Evolutionary conservation across 1,140 invertebrate genomes (phyloP), one percentile per base, ranked within the genome.

Genomic region (Pogonus chalceus): DNA sequence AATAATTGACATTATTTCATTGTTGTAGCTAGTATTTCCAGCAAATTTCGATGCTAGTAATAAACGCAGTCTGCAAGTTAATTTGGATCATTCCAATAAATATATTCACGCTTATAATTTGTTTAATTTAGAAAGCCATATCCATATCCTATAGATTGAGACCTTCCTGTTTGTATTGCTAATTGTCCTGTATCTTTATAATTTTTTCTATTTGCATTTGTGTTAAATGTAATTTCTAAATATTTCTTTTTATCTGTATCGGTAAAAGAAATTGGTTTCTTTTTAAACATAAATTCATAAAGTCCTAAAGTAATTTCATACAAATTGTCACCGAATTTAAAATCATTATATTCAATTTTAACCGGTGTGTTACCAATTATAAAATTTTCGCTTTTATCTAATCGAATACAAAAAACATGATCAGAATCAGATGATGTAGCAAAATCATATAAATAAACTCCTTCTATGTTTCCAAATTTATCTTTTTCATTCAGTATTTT

Each of bases 1-100:
- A 43, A 43, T 43, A 12, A 43, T 43, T 9, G 37, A 43, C 18
- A 43, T 18, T 43, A 43, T 43, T 43, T 43, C 37, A 43, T 43
- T 43, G 18, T 18, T 18, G 18, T 43, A 16, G 4, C 9, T 16
- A 4, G 37, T 18, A 16, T 43, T 7, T 4, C 37, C 9, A 12
- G 37, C 37, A 18, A 4, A 4, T 18, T 18, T 9, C 4, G 37
- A 43, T 12, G 37, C 37, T 18, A 43, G 9, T 18, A 43, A 43
- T 18, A 18, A 43, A 9, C 18, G 9, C 18, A 43, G 18, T 43
- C 37, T 4, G 18, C 37, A 43, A 43, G 37, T 18, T 43, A 7
- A 18, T 43, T 43, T n/a, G n/a, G n/a, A n/a, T n/a, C n/a, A n/a
- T n/a, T n/a, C n/a, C n/a, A 43, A 18, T 43, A 43, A 43, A 43